Percentiles rank a stretch among this genome's conserved stretches.
phyloP scores from a whole-genome alignment of 2,797 vertebrate genomes.

The Sebastes elongatus region DNA sequence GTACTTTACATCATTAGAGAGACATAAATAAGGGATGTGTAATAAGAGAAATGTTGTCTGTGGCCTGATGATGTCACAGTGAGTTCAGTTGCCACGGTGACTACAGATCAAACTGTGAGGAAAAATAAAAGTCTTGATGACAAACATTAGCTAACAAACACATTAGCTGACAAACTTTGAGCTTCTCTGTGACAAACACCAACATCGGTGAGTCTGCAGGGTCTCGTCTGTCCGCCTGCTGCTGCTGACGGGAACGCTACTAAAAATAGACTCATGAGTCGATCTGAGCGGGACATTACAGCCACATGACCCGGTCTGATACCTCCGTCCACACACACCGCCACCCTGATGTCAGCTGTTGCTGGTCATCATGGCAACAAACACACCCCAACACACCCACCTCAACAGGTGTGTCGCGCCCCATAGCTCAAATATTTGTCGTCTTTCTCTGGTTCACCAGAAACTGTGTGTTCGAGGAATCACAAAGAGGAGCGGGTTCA shows the following conservation, averaged over 20 bases:
- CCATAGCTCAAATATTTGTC: constrained; percentile 57
- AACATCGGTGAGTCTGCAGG: background rate
- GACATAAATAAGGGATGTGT: no score
- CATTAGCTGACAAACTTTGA: background rate
- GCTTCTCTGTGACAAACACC: no score
- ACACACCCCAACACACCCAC: constrained; percentile 6
- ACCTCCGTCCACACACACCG: background rate
- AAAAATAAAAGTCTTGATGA: background rate
- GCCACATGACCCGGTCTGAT: background rate
- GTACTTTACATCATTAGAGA: background rate
- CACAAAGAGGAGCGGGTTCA: background rate
- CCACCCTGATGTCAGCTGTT: constrained; percentile 65
- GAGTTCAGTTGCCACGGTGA: background rate
- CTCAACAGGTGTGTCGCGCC: constrained; percentile 21
- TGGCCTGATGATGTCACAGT: background rate
- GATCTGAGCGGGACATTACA: background rate
- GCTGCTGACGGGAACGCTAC: background rate
- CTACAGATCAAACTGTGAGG: background rate
- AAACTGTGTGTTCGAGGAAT: background rate
- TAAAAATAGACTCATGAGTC: constrained; percentile 1
- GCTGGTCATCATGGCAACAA: constrained; percentile 34
- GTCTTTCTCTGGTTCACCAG: background rate
- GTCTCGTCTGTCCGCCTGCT: background rate
- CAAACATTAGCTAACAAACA: no score
- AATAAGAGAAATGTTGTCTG: background rate